phyloP scores from a whole-genome alignment of 1,140 invertebrate species.

The Hyles vespertilio region DNA sequence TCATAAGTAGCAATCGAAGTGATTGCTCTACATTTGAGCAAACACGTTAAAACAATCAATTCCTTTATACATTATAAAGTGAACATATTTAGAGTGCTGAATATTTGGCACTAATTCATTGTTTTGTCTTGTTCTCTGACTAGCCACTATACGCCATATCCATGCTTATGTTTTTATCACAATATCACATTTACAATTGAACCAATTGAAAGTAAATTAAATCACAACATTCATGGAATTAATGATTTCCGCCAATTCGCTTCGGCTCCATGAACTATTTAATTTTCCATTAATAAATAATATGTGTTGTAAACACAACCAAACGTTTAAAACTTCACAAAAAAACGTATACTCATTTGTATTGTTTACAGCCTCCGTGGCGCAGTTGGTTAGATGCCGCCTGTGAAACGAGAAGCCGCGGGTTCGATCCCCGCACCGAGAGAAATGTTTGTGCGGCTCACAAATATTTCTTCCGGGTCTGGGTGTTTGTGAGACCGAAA shows the following conservation, averaged over 20 bases:
- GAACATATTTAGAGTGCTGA: conserved; percentile 42
- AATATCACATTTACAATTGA: conserved; percentile 53
- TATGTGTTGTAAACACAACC: conserved; percentile 42
- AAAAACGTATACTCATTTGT: conserved; percentile 2
- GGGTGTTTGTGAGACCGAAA: no score
- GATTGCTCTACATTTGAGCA: conserved; percentile 25
- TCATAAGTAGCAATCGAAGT: conserved; percentile 21
- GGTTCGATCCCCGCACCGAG: no score
- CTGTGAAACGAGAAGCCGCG: no score
- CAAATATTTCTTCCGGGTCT: no score
- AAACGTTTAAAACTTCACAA: conserved; percentile 16
- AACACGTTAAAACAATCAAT: conserved; percentile 27
- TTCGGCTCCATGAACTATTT: conserved; percentile 15
- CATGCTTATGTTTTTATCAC: conserved; percentile 11
- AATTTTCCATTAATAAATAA: conserved; percentile 22
- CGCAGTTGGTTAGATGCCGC: no score
- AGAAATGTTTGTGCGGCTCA: no score
- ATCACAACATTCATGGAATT: conserved; percentile 44
- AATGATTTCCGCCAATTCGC: conserved; percentile 18
- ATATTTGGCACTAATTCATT: conserved; percentile 50
- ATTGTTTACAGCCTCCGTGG: no score
- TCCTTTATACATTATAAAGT: conserved; percentile 23
- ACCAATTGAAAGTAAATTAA: conserved; percentile 31
- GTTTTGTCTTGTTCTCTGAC: conserved; percentile 38
- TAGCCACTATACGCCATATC: conserved; percentile 37